These are phyloP conservation scores for Lethenteron camtschaticum DNA, from an alignment of 2,113 vertebrate species.

Conservation along the genomic window DNA sequence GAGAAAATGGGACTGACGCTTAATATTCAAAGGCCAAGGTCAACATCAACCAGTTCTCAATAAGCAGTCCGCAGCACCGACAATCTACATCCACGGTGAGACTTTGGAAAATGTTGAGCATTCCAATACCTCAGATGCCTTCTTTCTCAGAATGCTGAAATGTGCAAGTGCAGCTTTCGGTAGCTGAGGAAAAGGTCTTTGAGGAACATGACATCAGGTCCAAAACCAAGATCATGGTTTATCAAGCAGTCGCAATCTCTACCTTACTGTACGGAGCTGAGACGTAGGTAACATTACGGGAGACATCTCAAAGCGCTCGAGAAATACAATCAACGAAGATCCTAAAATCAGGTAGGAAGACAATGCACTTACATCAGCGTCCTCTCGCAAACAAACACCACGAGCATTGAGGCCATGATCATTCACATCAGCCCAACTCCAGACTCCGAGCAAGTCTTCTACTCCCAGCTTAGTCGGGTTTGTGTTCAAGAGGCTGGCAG, in stretches of 20 bases:
- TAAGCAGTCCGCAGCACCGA: not conserved
- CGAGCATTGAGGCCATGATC: not conserved
- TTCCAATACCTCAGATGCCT: not conserved
- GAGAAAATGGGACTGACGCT: not conserved
- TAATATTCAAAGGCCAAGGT: not conserved
- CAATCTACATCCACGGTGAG: not conserved
- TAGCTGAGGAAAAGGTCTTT: not conserved
- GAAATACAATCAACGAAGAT: not conserved
- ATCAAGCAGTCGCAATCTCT: not conserved
- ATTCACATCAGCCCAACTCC: not conserved
- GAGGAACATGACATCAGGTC: not conserved
- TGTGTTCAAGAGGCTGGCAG: not conserved
- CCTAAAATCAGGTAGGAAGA: no score
- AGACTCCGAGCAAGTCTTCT: not conserved
- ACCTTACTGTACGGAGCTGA: not conserved
- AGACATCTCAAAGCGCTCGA: not conserved
- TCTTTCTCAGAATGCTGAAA: not conserved
- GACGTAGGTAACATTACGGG: not conserved
- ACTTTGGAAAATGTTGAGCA: not conserved
- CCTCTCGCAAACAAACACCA: not conserved
- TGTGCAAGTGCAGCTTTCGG: constrained; percentile 1
- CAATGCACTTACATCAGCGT: no score
- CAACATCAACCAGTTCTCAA: not conserved
- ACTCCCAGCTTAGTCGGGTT: not conserved
- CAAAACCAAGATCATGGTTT: not conserved